Evolutionary conservation across 2,888 invertebrate species (phyloP), one percentile per base, ranked within the genome.

Genomic region (Pegoplata infirma): DNA sequence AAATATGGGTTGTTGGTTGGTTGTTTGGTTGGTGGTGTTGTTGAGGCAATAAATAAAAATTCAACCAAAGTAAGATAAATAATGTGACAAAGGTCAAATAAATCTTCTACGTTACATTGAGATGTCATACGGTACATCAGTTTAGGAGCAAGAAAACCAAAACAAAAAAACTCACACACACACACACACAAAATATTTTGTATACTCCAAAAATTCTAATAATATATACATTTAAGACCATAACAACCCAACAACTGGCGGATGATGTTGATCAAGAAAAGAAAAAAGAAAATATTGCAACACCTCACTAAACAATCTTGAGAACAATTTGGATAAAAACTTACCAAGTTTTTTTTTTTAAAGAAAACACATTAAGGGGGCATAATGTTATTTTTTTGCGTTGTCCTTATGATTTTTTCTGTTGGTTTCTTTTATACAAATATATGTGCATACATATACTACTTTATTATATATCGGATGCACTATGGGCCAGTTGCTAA

Each of bases 31-130:
- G n/a, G n/a, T n/a, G 61, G 56, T 36, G 47, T 47, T 61, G 61
- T 61, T 28, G 6, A 17, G 66, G 64, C 64, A 66, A 79, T 74
- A 74, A 74, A 79, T 79, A 71, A 79, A 71, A 61, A 66, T 66
- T 67, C 55, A 74, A 59, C 74, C 61, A 77, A 82, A 83, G 76
- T 80, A 81, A 83, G 80, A 82, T 82, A 84, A 84, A 83, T 84
- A 83, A 85, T 82, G 83, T 87, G 86, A 84, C 84, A 85, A 86
- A 86, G 86, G 85, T 85, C 85, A 84, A 84, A 86, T 85, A 84
- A 85, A 85, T 87, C 86, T 85, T 84, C 58, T 55, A 36, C 59
- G 25, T 53, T 46, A 44, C 81, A 82, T 80, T 81, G 55, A 76
- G 81, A 69, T 80, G 74, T 82, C 80, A 81, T 71, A 78, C 79